These are phyloP conservation scores for Ranitomeya imitator DNA, from an alignment of 2,113 vertebrate genomes.

Conservation along the genomic window DNA sequence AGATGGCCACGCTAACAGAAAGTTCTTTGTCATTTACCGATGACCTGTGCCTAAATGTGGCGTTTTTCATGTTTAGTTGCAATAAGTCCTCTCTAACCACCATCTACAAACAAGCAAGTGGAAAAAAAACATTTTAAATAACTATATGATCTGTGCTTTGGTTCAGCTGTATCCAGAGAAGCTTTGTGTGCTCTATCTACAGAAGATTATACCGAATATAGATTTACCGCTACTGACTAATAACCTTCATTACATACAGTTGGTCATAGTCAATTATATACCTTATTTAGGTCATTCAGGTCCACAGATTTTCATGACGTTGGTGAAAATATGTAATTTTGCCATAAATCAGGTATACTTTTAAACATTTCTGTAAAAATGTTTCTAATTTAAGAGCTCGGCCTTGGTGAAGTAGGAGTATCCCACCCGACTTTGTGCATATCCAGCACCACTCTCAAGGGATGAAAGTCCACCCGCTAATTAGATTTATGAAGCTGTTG, in stretches of 20 bases:
- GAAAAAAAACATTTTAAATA: not conserved
- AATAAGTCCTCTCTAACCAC: not conserved
- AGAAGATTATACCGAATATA: not conserved
- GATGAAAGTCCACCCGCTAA: too few relatives aligned
- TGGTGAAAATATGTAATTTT: not conserved
- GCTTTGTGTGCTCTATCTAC: not conserved
- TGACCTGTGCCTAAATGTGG: conserved; percentile 22
- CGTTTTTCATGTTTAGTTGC: conserved; percentile 5
- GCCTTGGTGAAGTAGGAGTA: too few relatives aligned
- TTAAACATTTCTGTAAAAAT: too few relatives aligned
- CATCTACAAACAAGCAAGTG: conserved; percentile 11
- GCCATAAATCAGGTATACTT: too few relatives aligned
- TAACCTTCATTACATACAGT: not conserved
- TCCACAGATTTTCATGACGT: not conserved
- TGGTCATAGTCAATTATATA: not conserved
- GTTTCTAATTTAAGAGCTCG: too few relatives aligned
- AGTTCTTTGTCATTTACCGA: conserved; percentile 29
- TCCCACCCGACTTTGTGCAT: too few relatives aligned
- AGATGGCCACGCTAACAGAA: not conserved
- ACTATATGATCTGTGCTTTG: not conserved
- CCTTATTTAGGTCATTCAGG: not conserved
- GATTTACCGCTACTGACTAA: not conserved
- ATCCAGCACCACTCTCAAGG: too few relatives aligned
- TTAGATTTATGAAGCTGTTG: too few relatives aligned
- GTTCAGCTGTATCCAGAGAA: not conserved